phyloP scores from a whole-genome alignment of 2,888 invertebrate genomes.

The Imbricaverruca yamaguchii region DNA sequence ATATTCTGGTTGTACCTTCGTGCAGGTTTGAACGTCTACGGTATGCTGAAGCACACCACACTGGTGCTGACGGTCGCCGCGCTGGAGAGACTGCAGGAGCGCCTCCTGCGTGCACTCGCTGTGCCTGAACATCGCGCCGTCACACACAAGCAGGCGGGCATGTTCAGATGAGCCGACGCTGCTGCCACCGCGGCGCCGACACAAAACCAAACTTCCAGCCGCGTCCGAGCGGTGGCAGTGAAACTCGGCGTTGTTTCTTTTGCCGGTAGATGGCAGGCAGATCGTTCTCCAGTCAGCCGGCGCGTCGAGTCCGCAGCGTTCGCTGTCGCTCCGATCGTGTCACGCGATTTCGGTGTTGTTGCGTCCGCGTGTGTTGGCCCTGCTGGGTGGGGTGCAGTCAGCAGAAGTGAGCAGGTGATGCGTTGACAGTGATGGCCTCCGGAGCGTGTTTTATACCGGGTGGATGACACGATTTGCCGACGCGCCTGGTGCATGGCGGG shows the following conservation, averaged over 20 bases:
- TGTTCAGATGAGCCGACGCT: neutral
- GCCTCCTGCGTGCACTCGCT: slow-evolving; percentile 47
- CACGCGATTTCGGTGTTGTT: neutral
- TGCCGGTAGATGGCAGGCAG: neutral
- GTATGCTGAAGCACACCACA: slow-evolving; percentile 94
- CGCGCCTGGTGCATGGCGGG: no score
- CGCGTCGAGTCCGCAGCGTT: no score
- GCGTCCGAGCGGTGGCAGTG: neutral
- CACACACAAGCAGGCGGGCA: neutral
- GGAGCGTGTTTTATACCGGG: no score
- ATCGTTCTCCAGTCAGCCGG: no score
- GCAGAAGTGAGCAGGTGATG: no score
- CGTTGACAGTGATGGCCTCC: no score
- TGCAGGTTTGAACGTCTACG: slow-evolving; percentile 76
- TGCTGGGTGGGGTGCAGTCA: no score
- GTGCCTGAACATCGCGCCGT: neutral
- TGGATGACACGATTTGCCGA: no score
- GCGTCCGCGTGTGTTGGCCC: no score
- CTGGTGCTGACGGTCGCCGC: slow-evolving; percentile 78
- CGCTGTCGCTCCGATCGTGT: no score
- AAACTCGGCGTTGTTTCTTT: neutral
- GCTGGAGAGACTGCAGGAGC: slow-evolving; percentile 73
- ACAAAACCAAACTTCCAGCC: no score
- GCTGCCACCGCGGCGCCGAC: neutral
- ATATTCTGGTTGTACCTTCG: no score